Conservation (phyloP, 2,888 invertebrate species). For the Cosmia trapezina region DNA sequence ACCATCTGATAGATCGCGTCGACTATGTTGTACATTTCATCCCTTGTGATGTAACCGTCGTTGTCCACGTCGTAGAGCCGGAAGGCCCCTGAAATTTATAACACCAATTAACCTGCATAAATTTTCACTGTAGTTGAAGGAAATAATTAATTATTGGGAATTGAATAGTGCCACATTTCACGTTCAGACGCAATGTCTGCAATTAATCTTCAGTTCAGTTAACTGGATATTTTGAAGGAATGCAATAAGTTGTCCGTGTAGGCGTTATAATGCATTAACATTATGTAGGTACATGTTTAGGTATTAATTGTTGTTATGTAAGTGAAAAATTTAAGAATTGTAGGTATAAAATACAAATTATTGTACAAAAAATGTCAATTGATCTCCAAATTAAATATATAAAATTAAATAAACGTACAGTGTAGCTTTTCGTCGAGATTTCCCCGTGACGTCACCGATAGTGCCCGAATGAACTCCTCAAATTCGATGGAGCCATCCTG, state of each 20-base stretch:
- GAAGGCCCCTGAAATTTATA: constrained; percentile 95
- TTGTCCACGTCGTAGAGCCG: constrained; percentile 98
- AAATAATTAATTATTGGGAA: constrained; percentile 25
- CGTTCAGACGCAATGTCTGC: neutral
- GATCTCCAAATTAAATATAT: neutral
- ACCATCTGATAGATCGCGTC: constrained; percentile 99
- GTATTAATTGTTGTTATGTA: neutral
- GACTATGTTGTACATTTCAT: constrained; percentile 99
- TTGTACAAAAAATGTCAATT: neutral
- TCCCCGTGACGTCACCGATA: constrained; percentile 99
- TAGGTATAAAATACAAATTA: neutral
- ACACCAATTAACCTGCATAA: constrained; percentile 53
- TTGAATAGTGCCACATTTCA: constrained; percentile 14
- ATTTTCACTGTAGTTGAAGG: constrained; percentile 17
- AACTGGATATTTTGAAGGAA: neutral
- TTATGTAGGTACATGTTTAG: neutral
- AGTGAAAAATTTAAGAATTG: neutral
- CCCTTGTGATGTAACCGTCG: constrained; percentile 98
- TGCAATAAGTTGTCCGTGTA: neutral
- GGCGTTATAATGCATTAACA: neutral
- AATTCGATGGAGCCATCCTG: constrained; percentile 99
- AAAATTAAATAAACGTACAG: constrained; percentile 93
- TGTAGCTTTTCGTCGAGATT: constrained; percentile 99
- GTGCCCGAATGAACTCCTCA: constrained; percentile 99
- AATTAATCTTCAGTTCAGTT: neutral